Evolutionary conservation across 2,888 invertebrate species (phyloP).

Genomic region (Tipula unca): DNA sequence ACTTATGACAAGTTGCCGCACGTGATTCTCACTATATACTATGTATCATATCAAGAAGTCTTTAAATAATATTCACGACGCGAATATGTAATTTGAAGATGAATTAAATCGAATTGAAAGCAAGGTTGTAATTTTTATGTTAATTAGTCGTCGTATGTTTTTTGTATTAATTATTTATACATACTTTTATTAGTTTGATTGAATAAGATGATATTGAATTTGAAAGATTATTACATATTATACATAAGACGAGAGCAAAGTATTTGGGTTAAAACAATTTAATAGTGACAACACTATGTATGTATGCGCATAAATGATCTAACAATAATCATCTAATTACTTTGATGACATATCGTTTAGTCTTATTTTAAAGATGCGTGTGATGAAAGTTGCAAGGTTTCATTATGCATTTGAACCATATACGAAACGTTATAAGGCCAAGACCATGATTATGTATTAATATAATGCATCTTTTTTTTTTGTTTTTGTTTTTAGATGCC

Average conservation of each 20-base stretch:
- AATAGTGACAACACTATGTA: not conserved
- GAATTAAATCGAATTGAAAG: conserved; percentile 1
- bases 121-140: not conserved
- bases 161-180: not conserved
- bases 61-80: not conserved
- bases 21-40: not conserved
- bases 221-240: not conserved
- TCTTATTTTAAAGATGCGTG: not conserved
- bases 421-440: not conserved
- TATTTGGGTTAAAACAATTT: not conserved
- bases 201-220: not conserved
- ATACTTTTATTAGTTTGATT: not conserved
- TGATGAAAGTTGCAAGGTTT: not conserved
- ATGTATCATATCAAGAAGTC: not conserved
- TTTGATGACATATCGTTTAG: not conserved
- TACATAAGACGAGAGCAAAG: not conserved
- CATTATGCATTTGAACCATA: not conserved
- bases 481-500: not conserved
- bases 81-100: conserved; percentile 8
- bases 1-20: not conserved
- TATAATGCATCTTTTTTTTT: not conserved
- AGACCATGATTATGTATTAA: not conserved
- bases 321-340: not conserved
- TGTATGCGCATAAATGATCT: not conserved
- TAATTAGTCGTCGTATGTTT: not conserved